Base-by-base conservation (phyloP, 1,140 invertebrate genomes). In the Drosophila ironensis region DNA sequence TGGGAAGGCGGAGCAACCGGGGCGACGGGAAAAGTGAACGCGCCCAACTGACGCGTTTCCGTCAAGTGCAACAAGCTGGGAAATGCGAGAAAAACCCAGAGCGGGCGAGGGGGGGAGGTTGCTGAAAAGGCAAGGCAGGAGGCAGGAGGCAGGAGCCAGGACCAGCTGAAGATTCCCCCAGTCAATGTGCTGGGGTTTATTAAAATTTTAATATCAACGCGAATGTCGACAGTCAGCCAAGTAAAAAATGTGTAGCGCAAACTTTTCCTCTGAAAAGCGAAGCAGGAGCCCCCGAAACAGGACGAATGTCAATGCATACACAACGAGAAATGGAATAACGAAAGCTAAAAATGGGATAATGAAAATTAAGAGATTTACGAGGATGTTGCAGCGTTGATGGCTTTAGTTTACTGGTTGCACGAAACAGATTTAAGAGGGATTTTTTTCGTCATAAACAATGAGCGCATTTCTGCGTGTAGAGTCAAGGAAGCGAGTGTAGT, bases 171-270 rank as follows among this genome's bases (percentile, higher is more conserved):
- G 59, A 63, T 63, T 63, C 59, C 59, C 59, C 42, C 66, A 76
- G 73, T 66, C 64, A 70, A 61, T 75, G 76, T 72, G 66, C 75
- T 54, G 77, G 60, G 80, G 74, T 84, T 84, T 84, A 84, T 84
- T 84, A 84, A 84, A 84, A 84, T 84, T 84, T 84, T 84, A 84
- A 84, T 84, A 84, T 86, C 74, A 84, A 84, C 80, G 80, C 78
- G 52, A 84, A 69, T 73, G 72, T 66, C 78, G 77, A 73, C 73
- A 80, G 71, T 63, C 70, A 84, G 66, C 81, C 47, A 80, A 84
- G 74, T 80, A 84, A 86, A 86, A 84, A 84, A 86, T 68, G 53
- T 78, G 74, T 71, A 72, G 66, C 70, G 44, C 53, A 84, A 84
- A 84, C 45, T 68, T 76, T 70, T 50, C 45, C 41, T 54, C 40